Evolutionary conservation across 23 tunicate genomes (phyloP), one percentile per base, ranked within the genome.

Genomic region (Trididemnum nubilum): DNA sequence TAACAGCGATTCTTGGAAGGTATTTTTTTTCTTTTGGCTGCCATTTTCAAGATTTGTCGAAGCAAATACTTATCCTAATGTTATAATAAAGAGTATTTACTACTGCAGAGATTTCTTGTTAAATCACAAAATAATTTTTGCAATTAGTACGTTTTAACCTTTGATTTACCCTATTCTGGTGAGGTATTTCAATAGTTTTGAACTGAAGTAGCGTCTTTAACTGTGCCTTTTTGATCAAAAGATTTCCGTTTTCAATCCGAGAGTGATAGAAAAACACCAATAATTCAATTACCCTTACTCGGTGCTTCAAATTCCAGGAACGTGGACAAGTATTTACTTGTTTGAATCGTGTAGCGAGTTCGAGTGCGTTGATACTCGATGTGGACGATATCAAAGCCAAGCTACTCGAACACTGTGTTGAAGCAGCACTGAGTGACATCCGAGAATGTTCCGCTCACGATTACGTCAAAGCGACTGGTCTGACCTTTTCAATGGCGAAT

Each of bases 391-490:
- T 88, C 28, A 93, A 93, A 80, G 66, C 78, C 37, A 51, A 38
- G 29, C 71, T 93, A 12, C 70, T 93, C 58, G 89, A 93, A 60
- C 89, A 78, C 18, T 93, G 98, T 65, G 81, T 84, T 9, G 98
- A 93, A 80, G 98, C 98, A 9, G 93, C 98, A 25, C 51, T 83
- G 38, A 72, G 80, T 40, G 98, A 93, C 76, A 51, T 93, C 2
- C 67, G 89, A 26, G 92, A 93, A 54, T 28, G 72, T 23, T 72
- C 92, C 2, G 76, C 71, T 0, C 63, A 37, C 24, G 79, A 28
- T 18, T 34, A 36, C 36, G 70, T 57, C 36, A 86, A 79, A 51
- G 39, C 76, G 29, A 34, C 72, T 28, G 81, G 81, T 0, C 24
- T 69, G 26, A 71, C 76, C 0, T 52, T 71, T 72, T 0, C 74